These are phyloP conservation scores for Cossypha polioptera DNA, from an alignment of 2,797 vertebrate genomes.

Conservation along the genomic window DNA sequence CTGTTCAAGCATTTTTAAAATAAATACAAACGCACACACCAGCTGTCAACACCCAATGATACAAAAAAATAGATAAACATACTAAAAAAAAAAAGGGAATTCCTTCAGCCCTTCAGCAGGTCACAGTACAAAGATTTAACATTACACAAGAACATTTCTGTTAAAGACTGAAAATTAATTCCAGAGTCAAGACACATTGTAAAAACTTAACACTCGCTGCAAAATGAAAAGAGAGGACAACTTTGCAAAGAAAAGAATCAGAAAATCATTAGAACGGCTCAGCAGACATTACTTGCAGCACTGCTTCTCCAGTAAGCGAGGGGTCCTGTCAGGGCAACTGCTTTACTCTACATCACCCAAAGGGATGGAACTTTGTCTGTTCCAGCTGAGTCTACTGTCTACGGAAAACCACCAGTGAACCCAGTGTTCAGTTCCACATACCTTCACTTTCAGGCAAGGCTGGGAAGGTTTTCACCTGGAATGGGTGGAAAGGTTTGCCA, in stretches of 20 bases:
- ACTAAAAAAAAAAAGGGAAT: not conserved
- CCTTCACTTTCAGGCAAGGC: constrained; percentile 87
- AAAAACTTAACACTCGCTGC: not conserved
- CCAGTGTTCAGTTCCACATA: constrained; percentile 57
- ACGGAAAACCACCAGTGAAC: not conserved
- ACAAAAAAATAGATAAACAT: not conserved
- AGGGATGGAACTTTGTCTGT: not conserved
- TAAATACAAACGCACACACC: not conserved
- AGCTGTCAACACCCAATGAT: constrained; percentile 18
- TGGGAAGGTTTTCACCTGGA: constrained; percentile 92
- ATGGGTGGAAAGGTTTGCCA: constrained; percentile 86
- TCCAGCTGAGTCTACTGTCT: not conserved
- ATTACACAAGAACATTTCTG: fast-evolving
- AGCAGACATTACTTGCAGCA: not conserved
- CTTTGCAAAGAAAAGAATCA: not conserved
- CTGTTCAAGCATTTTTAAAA: constrained; percentile 4
- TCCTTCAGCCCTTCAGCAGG: not conserved
- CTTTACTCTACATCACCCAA: not conserved
- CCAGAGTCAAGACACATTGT: not conserved
- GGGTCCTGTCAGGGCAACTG: not conserved
- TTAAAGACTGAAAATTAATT: not conserved
- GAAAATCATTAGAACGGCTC: not conserved
- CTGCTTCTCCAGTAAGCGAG: not conserved
- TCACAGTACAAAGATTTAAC: not conserved
- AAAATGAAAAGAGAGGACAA: not conserved